phyloP scores from a whole-genome alignment of 2,888 invertebrate species.

The Perdita meconis region DNA sequence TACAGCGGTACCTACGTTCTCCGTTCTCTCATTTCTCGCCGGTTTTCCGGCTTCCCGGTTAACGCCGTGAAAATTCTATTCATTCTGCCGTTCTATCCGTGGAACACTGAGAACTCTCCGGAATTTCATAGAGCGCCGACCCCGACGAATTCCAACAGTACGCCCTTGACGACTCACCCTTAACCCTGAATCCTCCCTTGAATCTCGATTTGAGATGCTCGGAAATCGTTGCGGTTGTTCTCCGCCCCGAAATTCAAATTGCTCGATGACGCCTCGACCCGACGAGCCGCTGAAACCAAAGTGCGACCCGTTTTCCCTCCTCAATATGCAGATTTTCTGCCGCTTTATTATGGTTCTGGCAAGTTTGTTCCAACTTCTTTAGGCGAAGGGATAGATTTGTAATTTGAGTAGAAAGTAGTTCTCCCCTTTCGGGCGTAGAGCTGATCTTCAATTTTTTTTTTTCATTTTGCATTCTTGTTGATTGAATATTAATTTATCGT shows the following conservation, averaged over 20 bases:
- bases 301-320: background rate
- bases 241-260: constrained; percentile 27
- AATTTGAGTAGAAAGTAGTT: too few relatives aligned
- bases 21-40: constrained; percentile 41
- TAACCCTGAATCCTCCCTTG: constrained; percentile 69
- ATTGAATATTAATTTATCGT: too few relatives aligned
- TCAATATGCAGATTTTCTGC: too few relatives aligned
- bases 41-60: constrained; percentile 52
- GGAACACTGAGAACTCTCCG: constrained; percentile 53
- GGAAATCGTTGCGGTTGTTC: constrained; percentile 61
- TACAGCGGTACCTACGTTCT: constrained; percentile 17
- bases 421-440: too few relatives aligned
- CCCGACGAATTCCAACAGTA: constrained; percentile 64
- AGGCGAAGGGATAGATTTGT: too few relatives aligned
- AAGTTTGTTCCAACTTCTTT: too few relatives aligned
- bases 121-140: constrained; percentile 69
- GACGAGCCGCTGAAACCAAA: background rate
- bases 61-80: constrained; percentile 69
- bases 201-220: constrained; percentile 67
- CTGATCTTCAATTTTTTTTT: too few relatives aligned
- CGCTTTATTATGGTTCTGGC: too few relatives aligned
- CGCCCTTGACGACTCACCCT: constrained; percentile 65
- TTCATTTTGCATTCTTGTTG: too few relatives aligned
- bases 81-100: constrained; percentile 61
- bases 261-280: constrained; percentile 1